Conservation (phyloP, 64 coral and sea anemone genomes). For the Stichodactyla mertensii region DNA sequence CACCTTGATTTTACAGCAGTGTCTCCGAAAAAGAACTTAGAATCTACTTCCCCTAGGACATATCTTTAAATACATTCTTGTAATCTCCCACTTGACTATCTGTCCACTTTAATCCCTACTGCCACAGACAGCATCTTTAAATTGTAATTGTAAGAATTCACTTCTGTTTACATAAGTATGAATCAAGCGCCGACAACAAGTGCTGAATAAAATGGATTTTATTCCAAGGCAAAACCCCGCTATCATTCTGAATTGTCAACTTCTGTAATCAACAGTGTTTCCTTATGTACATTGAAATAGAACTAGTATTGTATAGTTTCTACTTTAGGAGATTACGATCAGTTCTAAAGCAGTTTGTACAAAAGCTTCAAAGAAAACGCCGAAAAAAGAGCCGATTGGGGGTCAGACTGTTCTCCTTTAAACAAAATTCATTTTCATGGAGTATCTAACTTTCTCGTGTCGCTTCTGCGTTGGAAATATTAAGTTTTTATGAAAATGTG, state of each 20-base stretch:
- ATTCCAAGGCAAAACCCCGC: no score
- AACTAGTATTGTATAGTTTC: not conserved
- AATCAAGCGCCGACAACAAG: not conserved
- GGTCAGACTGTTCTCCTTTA: not conserved
- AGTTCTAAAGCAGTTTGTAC: not conserved
- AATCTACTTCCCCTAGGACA: not conserved
- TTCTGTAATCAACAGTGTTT: not conserved
- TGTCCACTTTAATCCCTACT: no score
- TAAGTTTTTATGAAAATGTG: not conserved
- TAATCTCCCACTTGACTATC: not conserved
- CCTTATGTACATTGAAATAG: not conserved
- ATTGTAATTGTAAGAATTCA: not conserved
- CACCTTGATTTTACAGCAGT: not conserved
- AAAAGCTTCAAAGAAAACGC: not conserved
- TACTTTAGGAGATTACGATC: not conserved
- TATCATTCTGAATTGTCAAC: not conserved
- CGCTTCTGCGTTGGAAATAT: not conserved
- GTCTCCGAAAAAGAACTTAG: not conserved
- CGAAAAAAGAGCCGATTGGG: not conserved
- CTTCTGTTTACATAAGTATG: not conserved
- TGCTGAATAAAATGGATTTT: not conserved
- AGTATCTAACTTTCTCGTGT: not conserved
- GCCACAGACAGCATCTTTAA: not conserved
- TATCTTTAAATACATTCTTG: not conserved
- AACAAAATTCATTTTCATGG: not conserved